Evolutionary conservation across 2,797 vertebrate species (phyloP).

Genomic region (Poeciliopsis presidionis): DNA sequence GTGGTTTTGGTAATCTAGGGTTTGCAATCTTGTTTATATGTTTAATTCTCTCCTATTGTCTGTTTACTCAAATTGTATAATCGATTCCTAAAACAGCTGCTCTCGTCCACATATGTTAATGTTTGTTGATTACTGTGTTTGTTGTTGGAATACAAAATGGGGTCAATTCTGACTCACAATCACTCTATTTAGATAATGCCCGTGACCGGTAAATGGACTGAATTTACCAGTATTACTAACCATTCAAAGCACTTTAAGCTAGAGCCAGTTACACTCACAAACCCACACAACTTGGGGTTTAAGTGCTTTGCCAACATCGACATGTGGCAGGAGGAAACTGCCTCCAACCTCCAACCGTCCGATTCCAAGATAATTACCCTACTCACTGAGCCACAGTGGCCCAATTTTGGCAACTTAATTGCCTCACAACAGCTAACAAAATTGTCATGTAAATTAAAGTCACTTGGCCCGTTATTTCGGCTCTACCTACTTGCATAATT

Average conservation of each 20-base stretch:
- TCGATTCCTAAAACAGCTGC: neutral
- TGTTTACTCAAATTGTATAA: slow-evolving; percentile 3
- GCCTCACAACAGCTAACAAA: neutral
- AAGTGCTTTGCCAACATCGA: neutral
- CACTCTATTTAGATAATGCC: neutral
- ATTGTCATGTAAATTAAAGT: neutral
- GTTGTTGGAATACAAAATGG: neutral
- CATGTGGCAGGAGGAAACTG: neutral
- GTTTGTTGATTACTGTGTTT: neutral
- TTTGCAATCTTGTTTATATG: neutral
- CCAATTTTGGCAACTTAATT: neutral
- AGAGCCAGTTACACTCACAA: neutral
- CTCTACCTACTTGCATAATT: neutral
- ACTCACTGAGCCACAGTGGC: neutral
- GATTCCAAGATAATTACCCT: neutral
- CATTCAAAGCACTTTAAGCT: neutral
- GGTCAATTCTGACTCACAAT: neutral
- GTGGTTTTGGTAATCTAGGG: neutral
- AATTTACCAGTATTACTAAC: neutral
- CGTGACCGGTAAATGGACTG: neutral
- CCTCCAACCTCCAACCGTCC: neutral
- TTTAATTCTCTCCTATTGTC: neutral
- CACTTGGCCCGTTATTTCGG: neutral
- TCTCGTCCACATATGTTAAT: neutral
- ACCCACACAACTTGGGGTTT: neutral